Evolutionary conservation across 2,797 vertebrate genomes (phyloP).

Genomic region (Peromyscus melanophrys): DNA sequence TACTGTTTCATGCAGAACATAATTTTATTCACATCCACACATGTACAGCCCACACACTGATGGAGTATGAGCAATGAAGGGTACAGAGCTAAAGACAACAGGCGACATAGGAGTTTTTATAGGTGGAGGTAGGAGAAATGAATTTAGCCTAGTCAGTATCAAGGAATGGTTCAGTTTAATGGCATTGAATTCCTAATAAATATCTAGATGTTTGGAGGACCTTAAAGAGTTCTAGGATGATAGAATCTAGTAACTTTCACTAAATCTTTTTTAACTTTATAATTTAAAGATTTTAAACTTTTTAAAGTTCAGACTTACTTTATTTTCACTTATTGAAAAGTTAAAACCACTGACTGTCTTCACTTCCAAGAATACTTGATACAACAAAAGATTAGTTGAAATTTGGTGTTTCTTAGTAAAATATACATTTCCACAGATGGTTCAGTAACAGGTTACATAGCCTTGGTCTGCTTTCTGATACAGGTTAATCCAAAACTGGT

Average conservation of each 20-base stretch:
- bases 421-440: background rate
- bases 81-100: background rate
- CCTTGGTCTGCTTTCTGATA: slow-evolving; percentile 65
- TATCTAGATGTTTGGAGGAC: background rate
- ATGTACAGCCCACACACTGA: background rate
- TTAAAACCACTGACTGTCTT: background rate
- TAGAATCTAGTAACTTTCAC: background rate
- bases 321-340: background rate
- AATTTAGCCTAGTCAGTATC: background rate
- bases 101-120: background rate
- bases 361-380: background rate
- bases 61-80: background rate
- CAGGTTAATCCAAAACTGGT: slow-evolving; percentile 99
- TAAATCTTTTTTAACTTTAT: background rate
- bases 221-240: background rate
- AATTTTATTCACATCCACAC: background rate
- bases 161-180: background rate
- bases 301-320: background rate
- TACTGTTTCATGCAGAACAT: background rate
- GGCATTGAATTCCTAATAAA: background rate
- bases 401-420: background rate
- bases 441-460: slow-evolving; percentile 16
- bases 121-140: background rate
- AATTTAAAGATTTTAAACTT: background rate
- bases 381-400: background rate